Evolutionary conservation across 2,113 vertebrate genomes (phyloP).

Genomic region (Gambusia holbrooki): DNA sequence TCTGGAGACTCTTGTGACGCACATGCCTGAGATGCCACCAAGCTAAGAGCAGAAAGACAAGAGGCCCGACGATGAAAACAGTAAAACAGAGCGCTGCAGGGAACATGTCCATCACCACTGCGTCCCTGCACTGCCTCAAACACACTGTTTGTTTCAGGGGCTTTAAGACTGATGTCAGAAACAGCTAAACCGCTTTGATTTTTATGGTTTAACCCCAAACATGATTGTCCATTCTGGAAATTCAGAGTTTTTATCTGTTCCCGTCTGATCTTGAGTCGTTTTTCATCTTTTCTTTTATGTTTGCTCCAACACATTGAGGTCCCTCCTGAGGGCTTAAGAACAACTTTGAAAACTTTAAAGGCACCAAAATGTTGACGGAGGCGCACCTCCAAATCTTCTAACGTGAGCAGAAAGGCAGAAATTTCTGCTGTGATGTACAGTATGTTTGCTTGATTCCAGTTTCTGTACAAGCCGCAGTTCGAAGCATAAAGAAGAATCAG

Average conservation of each 20-base stretch:
- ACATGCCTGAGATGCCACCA: background rate
- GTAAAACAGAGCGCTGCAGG: background rate
- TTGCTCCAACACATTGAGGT: background rate
- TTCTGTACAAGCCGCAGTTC: background rate
- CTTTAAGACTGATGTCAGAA: background rate
- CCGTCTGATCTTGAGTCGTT: background rate
- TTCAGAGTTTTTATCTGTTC: background rate
- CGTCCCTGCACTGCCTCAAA: background rate
- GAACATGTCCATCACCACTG: conserved; percentile 2
- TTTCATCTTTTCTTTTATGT: background rate
- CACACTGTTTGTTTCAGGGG: background rate
- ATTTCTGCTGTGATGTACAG: background rate
- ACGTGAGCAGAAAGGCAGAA: background rate
- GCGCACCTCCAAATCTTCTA: background rate
- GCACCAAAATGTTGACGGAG: background rate
- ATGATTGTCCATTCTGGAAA: rapidly evolving
- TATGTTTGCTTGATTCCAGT: background rate
- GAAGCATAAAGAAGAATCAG: background rate
- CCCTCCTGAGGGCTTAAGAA: background rate
- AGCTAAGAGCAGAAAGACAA: background rate
- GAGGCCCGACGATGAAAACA: background rate
- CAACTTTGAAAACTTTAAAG: background rate
- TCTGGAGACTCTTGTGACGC: background rate
- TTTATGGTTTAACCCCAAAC: background rate
- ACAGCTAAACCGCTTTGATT: background rate